These are phyloP conservation scores for Melieria omissa DNA, from an alignment of 2,888 invertebrate species.

Conservation along the genomic window DNA sequence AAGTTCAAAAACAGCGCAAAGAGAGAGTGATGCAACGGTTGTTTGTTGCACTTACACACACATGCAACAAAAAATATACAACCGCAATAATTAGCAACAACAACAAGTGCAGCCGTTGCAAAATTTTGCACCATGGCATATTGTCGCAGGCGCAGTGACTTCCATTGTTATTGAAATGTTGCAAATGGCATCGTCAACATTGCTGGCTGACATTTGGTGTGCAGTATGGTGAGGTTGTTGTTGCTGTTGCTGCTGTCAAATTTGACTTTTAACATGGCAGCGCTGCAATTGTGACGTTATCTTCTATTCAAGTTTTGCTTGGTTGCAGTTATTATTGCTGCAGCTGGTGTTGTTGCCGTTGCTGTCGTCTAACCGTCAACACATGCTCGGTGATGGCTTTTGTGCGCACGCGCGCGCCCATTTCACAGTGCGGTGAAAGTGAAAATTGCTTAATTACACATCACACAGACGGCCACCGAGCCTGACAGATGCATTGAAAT, in stretches of 20 bases:
- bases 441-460: conserved; percentile 60
- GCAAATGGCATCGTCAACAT: no score
- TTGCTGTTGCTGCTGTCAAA: neutral
- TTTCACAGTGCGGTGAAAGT: conserved; percentile 54
- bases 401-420: conserved; percentile 32
- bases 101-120: no score
- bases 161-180: no score
- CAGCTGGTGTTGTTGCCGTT: no score
- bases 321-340: neutral
- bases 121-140: no score
- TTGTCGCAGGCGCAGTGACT: no score
- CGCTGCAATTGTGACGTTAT: neutral
- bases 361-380: conserved; percentile 4
- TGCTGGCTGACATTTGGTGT: no score
- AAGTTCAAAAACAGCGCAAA: neutral
- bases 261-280: conserved; percentile 2
- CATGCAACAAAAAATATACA: neutral
- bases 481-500: neutral
- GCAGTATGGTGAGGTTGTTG: neutral
- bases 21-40: neutral
- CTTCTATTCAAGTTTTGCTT: neutral
- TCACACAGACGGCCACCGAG: neutral
- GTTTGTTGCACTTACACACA: conserved; percentile 1
- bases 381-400: conserved; percentile 9
- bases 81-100: neutral